Base-by-base conservation (phyloP, 2,888 invertebrate genomes). In the Nymphalis c-album region DNA sequence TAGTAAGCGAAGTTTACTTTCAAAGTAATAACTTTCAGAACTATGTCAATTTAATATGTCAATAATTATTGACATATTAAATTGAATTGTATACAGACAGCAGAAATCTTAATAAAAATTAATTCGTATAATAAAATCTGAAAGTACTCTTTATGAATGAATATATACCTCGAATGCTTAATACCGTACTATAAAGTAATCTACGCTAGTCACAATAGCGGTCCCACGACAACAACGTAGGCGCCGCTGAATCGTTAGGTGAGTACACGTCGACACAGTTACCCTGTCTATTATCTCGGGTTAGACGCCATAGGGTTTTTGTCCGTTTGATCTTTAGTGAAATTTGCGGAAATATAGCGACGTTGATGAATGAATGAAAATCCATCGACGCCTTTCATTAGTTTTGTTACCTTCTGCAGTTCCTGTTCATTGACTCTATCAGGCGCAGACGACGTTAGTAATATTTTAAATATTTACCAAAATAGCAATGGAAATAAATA, bases 281-380 rank as follows among this genome's bases (percentile, higher is more conserved):
- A 82, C 74, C 77, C 76, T 76, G 76, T 76, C 77, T 76, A 83
- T 84, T 84, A 83, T 85, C 78, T 81, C 69, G 69, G 72, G 78
- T 76, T 79, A 75, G 75, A 76, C 77, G 76, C 76, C 77, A 72
- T 71, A 73, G 72, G 76, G 80, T 90, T 90, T 90, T 90, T 90
- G 82, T 83, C 77, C 76, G 79, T 75, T 80, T 17, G 53, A 77
- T 80, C 76, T 80, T 35, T 57, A 80, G 85, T 83, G 87, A 87
- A 89, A 89, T 85, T 82, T 79, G 58, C 77, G 69, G 69, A 73
- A 74, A 74, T 72, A 71, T 59, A 53, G 61, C 68, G 59, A 58
- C 65, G 58, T 67, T 64, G 67, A 68, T 78, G 73, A 40, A 57
- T 57, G 57, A 57, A 57, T 68, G 57, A 61, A 60, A 68, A 55